These are phyloP conservation scores for Periophthalmodon schlosseri DNA, from an alignment of 2,113 vertebrate species.

Conservation along the genomic window DNA sequence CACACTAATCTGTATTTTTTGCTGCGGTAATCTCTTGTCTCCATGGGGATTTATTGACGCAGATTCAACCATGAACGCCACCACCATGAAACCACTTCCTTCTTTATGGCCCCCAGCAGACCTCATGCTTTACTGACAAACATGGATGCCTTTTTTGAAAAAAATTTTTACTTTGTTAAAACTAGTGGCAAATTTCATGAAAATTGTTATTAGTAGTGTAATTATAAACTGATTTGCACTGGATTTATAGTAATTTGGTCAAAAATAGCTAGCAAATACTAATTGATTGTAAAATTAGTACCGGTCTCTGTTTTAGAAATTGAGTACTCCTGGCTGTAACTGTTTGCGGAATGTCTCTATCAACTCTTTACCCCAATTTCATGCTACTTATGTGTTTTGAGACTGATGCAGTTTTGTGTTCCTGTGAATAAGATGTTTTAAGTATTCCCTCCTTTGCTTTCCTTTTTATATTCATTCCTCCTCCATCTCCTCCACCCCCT, in stretches of 20 bases:
- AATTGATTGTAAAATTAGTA: no score
- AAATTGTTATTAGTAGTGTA: neutral
- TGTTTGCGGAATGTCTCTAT: neutral
- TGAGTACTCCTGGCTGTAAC: no score
- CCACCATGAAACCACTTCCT: constrained; percentile 39
- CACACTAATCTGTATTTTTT: constrained; percentile 67
- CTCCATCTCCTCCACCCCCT: neutral
- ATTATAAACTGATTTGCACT: neutral
- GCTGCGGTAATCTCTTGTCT: constrained; percentile 67
- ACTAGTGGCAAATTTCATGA: neutral
- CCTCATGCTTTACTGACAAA: neutral
- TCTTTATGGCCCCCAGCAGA: neutral
- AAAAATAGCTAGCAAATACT: no score
- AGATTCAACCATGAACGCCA: constrained; percentile 53
- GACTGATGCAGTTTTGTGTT: neutral
- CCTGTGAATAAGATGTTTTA: neutral
- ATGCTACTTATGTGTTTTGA: no score
- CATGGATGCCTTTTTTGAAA: neutral
- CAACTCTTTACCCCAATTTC: neutral
- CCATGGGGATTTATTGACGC: constrained; percentile 67
- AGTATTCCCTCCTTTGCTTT: neutral
- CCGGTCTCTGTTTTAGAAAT: no score
- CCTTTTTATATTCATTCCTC: neutral
- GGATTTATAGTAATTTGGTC: no score
- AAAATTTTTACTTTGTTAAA: constrained; percentile 17